Base-by-base conservation (phyloP, 2,113 vertebrate genomes). In the Pluvialis apricaria region DNA sequence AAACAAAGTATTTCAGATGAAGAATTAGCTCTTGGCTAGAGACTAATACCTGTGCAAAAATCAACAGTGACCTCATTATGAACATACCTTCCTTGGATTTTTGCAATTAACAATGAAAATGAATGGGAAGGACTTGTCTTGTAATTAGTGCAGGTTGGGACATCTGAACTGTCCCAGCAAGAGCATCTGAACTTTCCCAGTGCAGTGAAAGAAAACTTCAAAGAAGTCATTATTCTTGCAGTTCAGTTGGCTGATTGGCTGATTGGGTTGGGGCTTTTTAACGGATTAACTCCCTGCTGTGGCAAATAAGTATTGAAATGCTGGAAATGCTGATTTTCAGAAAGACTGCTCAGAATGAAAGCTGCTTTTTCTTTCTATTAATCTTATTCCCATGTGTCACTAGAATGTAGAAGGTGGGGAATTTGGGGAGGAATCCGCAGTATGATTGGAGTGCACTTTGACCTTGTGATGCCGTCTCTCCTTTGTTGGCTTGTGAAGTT, bases 201-300 rank as follows among this genome's bases (percentile, higher is more conserved):
- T 97, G 81, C 58, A 90, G 47, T 92, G 91, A 95, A 97, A 93
- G 78, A 84, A 71, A 94, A 92, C 90, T 94, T 98, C 92, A 97
- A 96, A 97, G 91, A 83, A 80, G 62, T 90, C 60, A 82, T 93
- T 97, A 82, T 97, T 96, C 97, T 96, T 78, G 96, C 70, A 96
- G 78, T 95, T 96, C 86, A 66, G 57, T 92, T 96, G 71, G 83
- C 88, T 94, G 76, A 93, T 92, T 95, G 87, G 36, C 88, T 94
- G 76, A 93, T 92, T 95, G 87, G 36, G 42, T 87, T 84, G 90
- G 71, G 62, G 0, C 60, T 93, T 91, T 96, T 97, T 94, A 58
- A 95, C 91, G 78, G 88, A 96, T 97, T 96, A 97, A 81, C 86
- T 96, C 86, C 84, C 90, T 88, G 86, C 90, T 97, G 94, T 91